Conservation (phyloP, 1,140 invertebrate genomes). For the Nymphalis io region DNA sequence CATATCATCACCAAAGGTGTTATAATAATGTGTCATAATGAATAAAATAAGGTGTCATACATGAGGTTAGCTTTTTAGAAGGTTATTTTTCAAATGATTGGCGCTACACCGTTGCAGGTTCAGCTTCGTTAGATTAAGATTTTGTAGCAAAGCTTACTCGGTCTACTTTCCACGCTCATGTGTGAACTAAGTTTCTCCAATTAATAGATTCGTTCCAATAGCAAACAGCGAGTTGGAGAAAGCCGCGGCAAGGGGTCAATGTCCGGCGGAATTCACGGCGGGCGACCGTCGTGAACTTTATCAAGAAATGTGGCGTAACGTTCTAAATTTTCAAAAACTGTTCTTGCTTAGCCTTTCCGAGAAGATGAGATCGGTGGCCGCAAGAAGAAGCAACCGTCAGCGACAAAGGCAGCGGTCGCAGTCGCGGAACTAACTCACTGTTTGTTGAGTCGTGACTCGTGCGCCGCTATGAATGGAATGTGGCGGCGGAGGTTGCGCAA, state of each 20-base stretch:
- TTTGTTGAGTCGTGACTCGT: slow-evolving; percentile 58
- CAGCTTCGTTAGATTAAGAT: slow-evolving; percentile 1
- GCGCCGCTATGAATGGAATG: slow-evolving; percentile 78
- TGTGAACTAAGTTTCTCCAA: slow-evolving; percentile 80
- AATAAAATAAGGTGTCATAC: no score
- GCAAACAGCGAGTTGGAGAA: slow-evolving; percentile 76
- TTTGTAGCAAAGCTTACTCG: slow-evolving; percentile 28
- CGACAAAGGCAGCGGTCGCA: slow-evolving; percentile 17
- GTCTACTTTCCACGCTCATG: slow-evolving; percentile 77
- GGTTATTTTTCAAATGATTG: background rate
- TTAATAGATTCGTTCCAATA: slow-evolving; percentile 81
- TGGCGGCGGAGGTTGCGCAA: slow-evolving; percentile 73
- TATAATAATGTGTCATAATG: no score
- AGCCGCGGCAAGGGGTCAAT: slow-evolving; percentile 71
- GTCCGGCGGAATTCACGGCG: slow-evolving; percentile 75
- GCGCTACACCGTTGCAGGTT: background rate
- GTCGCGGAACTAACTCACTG: slow-evolving; percentile 28
- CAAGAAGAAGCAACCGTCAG: background rate
- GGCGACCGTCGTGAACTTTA: slow-evolving; percentile 74
- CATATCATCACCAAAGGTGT: background rate
- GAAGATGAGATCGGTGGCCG: slow-evolving; percentile 45
- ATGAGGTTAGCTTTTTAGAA: background rate
- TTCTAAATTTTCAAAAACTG: slow-evolving; percentile 74
- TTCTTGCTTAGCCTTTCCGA: slow-evolving; percentile 60
- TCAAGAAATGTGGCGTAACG: slow-evolving; percentile 76